These are phyloP conservation scores for Mionectes macconnelli DNA, from an alignment of 2,113 vertebrate species.

Conservation along the genomic window DNA sequence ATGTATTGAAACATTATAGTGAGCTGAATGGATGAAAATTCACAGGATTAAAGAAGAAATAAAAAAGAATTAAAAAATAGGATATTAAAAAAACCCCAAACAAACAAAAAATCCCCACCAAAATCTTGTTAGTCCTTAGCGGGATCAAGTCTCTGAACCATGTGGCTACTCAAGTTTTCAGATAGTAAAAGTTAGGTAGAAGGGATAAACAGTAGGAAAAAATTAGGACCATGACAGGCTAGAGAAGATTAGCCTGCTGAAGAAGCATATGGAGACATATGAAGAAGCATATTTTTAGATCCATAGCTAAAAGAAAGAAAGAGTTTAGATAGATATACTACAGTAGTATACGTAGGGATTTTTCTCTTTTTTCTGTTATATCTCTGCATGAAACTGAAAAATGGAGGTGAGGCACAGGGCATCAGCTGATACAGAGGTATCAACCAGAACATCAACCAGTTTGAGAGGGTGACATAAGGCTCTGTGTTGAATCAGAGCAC, in stretches of 20 bases:
- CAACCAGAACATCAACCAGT: background rate
- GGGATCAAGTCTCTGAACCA: background rate
- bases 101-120: too few species aligned
- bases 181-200: background rate
- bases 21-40: background rate
- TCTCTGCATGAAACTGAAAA: background rate
- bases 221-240: background rate
- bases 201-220: background rate
- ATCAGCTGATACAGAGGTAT: background rate
- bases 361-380: background rate
- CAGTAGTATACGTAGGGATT: background rate
- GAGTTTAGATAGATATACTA: background rate
- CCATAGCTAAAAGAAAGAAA: background rate
- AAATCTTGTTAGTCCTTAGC: background rate
- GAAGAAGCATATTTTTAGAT: background rate
- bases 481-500: background rate
- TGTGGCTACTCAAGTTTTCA: background rate
- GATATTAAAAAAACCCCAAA: too few species aligned
- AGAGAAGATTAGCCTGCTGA: background rate
- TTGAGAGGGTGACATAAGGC: background rate
- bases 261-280: background rate
- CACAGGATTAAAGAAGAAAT: background rate
- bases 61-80: accelerated
- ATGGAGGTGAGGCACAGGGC: background rate
- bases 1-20: background rate